Percentiles rank a stretch among this genome's conserved stretches.
Evolutionary conservation across 2,797 vertebrate genomes (phyloP).

Genomic region (Pseudochromis fuscus): DNA sequence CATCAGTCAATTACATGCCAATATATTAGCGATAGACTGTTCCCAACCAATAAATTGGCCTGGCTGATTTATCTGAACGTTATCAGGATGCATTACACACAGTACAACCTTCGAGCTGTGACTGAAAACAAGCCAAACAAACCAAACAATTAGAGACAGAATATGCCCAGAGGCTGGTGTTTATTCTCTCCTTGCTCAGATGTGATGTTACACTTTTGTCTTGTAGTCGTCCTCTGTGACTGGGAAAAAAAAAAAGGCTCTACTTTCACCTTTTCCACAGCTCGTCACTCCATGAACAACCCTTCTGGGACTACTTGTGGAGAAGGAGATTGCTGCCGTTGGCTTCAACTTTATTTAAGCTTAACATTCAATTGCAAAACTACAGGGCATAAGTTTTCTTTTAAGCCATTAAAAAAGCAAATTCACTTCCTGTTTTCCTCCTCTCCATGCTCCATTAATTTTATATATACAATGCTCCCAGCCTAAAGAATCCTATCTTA

Average conservation of each 20-base stretch:
- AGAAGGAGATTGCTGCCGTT: constrained; percentile 16
- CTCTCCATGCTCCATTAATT: constrained; percentile 56
- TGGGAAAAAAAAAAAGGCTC: constrained; percentile 18
- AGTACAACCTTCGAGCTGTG: background rate
- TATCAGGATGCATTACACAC: background rate
- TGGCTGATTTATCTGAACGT: background rate
- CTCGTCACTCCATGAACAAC: constrained; percentile 12
- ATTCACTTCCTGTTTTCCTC: constrained; percentile 28
- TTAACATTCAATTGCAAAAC: constrained; percentile 34
- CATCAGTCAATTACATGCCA: no score
- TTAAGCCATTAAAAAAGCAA: constrained; percentile 53
- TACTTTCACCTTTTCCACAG: constrained; percentile 24
- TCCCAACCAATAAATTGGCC: background rate
- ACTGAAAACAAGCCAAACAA: constrained; percentile 7
- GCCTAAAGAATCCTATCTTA: constrained; percentile 38
- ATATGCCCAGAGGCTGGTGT: background rate
- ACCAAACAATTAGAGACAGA: constrained; percentile 4
- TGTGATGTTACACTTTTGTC: constrained; percentile 19
- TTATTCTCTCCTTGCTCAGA: constrained; percentile 5
- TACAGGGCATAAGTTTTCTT: constrained; percentile 45
- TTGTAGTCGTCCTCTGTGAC: constrained; percentile 27
- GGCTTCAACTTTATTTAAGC: constrained; percentile 47
- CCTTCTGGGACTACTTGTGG: constrained; percentile 29
- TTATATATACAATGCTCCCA: constrained; percentile 47
- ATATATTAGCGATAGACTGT: background rate